Evolutionary conservation across 2,888 invertebrate species (phyloP), one percentile per base, ranked within the genome.

Genomic region (Yponomeuta sedellus): DNA sequence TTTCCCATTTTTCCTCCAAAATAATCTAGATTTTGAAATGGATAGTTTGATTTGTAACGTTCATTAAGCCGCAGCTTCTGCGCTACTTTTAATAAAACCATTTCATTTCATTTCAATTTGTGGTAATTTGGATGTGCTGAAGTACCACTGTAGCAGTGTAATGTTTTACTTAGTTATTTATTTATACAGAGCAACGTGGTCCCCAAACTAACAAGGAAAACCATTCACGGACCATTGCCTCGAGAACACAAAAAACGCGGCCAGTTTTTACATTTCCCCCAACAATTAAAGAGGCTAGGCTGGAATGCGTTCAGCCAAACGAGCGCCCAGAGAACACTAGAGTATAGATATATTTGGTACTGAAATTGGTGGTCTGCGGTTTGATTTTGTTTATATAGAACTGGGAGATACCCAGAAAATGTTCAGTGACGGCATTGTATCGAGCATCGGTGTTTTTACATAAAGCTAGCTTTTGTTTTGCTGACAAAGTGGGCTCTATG

Each of bases 281-380:
- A n/a, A 28, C 61, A 61, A 61, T 61, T 61, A 61, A 61, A 61
- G 34, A 22, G 28, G 28, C 8, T 61, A n/a, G 61, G 28, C 28
- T 61, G n/a, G 61, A 61, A 61, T 10, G 16, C 61, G 61, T 28
- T 61, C 28, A 25, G 28, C 22, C 61, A 61, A 34, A 61, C 61
- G 34, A 61, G 28, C 28, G 61, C 61, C 61, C n/a, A 61, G 61
- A 61, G 61, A 28, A 28, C 28, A 28, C 61, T 61, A 25, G n/a
- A 28, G 28, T 28, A 12, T n/a, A 34, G 61, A 28, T 34, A 28
- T 39, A 59, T 52, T 52, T 16, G 44, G 2, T 16, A 52, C 44
- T 52, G 1, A 4, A 52, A 4, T 16, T 16, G 44, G 44, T 16
- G 44, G 5, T 16, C 44, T 52, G 3, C 16, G 16, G 44, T 3